Evolutionary conservation across 2,113 vertebrate genomes (phyloP).

Genomic region (Paradoxurus hermaphroditus): DNA sequence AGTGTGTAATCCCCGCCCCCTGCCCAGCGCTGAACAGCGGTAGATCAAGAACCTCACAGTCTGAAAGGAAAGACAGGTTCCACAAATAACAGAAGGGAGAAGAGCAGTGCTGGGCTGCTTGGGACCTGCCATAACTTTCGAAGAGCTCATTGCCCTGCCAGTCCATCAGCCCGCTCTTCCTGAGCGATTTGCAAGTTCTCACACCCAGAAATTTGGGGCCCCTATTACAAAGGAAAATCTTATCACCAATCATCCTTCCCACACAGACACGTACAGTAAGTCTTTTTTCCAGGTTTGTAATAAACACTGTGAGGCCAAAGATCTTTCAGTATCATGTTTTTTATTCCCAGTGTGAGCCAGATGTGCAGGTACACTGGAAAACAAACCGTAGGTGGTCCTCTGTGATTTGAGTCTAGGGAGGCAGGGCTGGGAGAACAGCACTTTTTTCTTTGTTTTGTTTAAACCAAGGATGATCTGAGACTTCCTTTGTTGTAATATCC

Average conservation of each 20-base stretch:
- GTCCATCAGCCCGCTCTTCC: neutral
- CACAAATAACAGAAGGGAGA: neutral
- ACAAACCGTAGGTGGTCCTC: constrained; percentile 49
- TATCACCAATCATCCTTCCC: neutral
- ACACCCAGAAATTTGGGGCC: neutral
- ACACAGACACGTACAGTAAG: neutral
- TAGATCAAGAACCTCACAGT: neutral
- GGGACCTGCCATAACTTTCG: neutral
- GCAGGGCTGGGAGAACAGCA: neutral
- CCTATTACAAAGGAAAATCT: neutral
- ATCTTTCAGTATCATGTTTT: constrained; percentile 16
- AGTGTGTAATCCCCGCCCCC: neutral
- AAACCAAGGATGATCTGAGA: constrained; percentile 1
- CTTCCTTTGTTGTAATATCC: constrained; percentile 28
- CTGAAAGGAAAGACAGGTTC: neutral
- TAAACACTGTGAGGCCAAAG: neutral
- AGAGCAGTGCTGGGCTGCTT: too few species aligned
- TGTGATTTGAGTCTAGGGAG: constrained; percentile 22
- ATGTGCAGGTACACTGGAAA: constrained; percentile 36
- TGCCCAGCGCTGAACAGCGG: neutral
- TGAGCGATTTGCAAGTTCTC: neutral
- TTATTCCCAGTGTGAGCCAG: constrained; percentile 1
- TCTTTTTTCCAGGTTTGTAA: neutral
- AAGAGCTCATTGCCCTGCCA: neutral
- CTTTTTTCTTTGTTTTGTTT: neutral